Conservation (phyloP, 2,113 vertebrate genomes). For the Phylloscopus whistleri region DNA sequence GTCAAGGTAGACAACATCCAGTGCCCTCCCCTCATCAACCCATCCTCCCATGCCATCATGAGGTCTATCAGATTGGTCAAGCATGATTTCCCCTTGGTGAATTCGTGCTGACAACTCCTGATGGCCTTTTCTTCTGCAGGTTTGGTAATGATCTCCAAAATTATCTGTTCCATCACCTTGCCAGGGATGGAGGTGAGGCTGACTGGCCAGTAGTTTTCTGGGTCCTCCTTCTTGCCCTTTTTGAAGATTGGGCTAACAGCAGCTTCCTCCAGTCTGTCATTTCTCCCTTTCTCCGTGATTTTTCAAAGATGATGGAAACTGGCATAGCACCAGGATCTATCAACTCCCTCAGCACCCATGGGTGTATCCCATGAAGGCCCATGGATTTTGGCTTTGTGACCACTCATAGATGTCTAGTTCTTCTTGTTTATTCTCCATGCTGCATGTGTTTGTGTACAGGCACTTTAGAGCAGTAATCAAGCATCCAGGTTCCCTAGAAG, state of each 20-base stretch:
- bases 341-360: neutral
- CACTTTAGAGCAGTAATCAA: accelerated
- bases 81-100: neutral
- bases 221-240: neutral
- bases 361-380: no score
- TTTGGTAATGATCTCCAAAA: neutral
- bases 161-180: neutral
- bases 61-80: neutral
- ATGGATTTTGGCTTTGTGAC: neutral
- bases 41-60: no score
- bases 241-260: neutral
- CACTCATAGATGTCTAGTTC: neutral
- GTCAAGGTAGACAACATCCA: neutral
- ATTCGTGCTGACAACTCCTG: accelerated
- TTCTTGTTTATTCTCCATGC: neutral
- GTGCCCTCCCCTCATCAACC: neutral
- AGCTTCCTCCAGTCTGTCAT: neutral
- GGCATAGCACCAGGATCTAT: neutral
- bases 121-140: neutral
- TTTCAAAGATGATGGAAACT: neutral
- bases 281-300: neutral
- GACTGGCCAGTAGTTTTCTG: neutral
- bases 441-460: accelerated
- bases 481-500: neutral
- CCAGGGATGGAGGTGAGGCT: no score